Percentiles rank a stretch among this genome's conserved stretches.
Evolutionary conservation across 2,797 vertebrate genomes (phyloP).

Genomic region (Morus bassanus): DNA sequence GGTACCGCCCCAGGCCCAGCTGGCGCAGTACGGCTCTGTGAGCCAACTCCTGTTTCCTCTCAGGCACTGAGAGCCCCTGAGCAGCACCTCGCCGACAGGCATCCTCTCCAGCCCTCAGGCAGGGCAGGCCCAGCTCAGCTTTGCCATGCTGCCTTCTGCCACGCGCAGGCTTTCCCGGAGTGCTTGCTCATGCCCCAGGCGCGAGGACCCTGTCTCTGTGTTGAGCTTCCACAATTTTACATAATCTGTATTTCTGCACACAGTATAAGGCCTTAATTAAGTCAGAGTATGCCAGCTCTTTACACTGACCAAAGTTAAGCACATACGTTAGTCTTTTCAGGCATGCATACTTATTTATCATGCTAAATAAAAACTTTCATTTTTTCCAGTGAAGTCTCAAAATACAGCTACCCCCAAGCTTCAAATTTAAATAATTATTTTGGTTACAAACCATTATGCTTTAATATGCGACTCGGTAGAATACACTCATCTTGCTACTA

Average conservation of each 20-base stretch:
- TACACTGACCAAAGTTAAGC: background rate
- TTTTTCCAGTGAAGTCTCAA: background rate
- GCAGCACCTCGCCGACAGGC: fast-evolving
- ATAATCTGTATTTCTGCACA: background rate
- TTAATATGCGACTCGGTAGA: background rate
- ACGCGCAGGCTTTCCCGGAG: fast-evolving
- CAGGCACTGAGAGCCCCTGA: fast-evolving
- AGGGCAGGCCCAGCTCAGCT: background rate
- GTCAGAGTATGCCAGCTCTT: background rate
- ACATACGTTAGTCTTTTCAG: background rate
- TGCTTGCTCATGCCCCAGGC: no score
- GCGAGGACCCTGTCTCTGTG: fast-evolving
- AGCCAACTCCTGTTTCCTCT: background rate
- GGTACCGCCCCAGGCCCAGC: background rate
- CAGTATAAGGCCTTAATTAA: background rate
- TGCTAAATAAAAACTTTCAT: background rate
- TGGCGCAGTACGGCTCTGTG: fast-evolving
- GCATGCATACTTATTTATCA: background rate
- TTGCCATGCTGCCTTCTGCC: background rate
- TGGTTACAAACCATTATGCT: background rate
- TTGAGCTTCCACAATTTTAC: background rate
- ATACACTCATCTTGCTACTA: background rate
- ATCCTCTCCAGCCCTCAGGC: fast-evolving
- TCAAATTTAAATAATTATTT: background rate
- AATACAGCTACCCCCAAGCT: background rate